Evolutionary conservation across 2,113 vertebrate species (phyloP).

Genomic region (Phoenicopterus ruber): DNA sequence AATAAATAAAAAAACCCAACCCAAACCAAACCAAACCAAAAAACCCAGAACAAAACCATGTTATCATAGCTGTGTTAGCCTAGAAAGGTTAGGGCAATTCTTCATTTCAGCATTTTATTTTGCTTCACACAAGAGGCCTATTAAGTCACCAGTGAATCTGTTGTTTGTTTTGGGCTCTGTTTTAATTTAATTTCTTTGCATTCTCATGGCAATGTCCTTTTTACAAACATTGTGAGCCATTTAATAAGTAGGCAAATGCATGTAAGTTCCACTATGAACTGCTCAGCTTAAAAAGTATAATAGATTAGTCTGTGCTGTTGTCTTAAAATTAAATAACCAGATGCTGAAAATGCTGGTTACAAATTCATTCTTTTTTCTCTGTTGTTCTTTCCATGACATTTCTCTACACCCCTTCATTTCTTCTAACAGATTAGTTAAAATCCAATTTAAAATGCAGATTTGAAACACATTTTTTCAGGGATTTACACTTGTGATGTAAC

Average conservation of each 20-base stretch:
- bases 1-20: neutral
- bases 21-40: neutral
- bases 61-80: neutral
- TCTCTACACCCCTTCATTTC: neutral
- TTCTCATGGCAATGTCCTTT: neutral
- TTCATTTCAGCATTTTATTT: neutral
- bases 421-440: neutral
- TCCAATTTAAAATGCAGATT: neutral
- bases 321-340: neutral
- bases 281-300: neutral
- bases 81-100: neutral
- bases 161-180: neutral
- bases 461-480: neutral
- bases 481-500: neutral
- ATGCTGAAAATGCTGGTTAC: neutral
- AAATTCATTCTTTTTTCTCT: neutral
- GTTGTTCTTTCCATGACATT: neutral
- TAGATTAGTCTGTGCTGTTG: neutral
- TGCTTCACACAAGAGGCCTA: neutral
- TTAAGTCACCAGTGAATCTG: neutral
- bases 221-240: neutral
- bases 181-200: neutral
- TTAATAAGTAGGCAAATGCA: neutral
- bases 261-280: neutral
- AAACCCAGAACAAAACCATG: neutral